Conservation (phyloP, 2,797 vertebrate species). For the Passerculus sandwichensis region DNA sequence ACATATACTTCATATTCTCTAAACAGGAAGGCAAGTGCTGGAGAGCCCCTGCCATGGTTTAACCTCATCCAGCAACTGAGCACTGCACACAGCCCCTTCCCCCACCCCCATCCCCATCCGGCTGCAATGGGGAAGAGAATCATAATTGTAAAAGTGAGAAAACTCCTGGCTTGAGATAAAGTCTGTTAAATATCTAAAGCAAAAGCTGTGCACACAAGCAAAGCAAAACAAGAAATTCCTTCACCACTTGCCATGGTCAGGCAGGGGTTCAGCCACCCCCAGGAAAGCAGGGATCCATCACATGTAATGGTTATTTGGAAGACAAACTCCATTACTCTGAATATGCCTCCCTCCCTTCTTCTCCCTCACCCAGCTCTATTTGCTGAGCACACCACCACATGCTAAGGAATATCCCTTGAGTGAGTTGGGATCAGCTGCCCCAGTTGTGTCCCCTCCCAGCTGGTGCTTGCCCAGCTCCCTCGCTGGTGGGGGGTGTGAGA, state of each 20-base stretch:
- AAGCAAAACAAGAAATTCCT: not conserved
- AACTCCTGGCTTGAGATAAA: not conserved
- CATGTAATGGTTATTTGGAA: not conserved
- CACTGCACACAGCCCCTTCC: not conserved
- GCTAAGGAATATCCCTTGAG: not conserved
- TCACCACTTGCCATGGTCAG: rapidly evolving
- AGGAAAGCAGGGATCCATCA: not conserved
- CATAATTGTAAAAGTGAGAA: rapidly evolving
- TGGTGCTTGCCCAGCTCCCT: not conserved
- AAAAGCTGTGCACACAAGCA: not conserved
- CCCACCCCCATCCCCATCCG: rapidly evolving
- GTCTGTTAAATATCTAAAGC: not conserved
- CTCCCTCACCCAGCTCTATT: not conserved
- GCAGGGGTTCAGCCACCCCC: not conserved
- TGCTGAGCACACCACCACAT: not conserved
- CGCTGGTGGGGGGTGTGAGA: not conserved
- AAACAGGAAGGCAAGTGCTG: not conserved
- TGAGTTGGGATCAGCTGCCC: not conserved
- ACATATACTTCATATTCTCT: not conserved
- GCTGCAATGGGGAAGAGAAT: not conserved
- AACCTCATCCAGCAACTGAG: not conserved
- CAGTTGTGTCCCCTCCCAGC: not conserved
- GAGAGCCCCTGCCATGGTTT: not conserved
- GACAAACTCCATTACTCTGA: not conserved
- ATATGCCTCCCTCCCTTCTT: not conserved